Evolutionary conservation across 2,888 invertebrate species (phyloP), one percentile per base, ranked within the genome.

Genomic region (Gymnoscelis rufifasciata): DNA sequence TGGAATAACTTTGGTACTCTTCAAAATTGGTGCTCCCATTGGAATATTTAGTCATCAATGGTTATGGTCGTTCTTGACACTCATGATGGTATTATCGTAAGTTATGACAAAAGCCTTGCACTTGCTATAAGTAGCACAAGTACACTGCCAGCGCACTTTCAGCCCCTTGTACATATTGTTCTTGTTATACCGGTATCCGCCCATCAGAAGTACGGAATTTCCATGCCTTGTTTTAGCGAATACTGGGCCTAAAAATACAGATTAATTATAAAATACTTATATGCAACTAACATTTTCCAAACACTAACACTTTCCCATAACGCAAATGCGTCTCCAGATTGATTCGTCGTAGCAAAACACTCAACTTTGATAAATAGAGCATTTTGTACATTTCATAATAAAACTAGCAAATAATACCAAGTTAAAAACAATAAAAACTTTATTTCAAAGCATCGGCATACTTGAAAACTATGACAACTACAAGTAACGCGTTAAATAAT

Each of bases 21-120:
- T n/a, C n/a, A n/a, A n/a, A n/a, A n/a, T n/a, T n/a, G n/a, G n/a
- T n/a, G n/a, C n/a, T n/a, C n/a, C n/a, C n/a, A n/a, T n/a, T n/a
- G n/a, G n/a, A n/a, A n/a, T n/a, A n/a, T n/a, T n/a, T n/a, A 19
- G 19, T 26, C 26, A 19, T 43, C 42, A 45, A 45, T 62, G 63
- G 33, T 50, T 59, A 43, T 63, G 64, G 7, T 7, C 4, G 26
- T 37, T n/a, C n/a, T 49, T 57, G 2, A 19, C 3, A 10, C 36
- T 54, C 2, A 78, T 46, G 7, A 77, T 62, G 5, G 47, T 45
- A 28, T 65, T 49, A 7, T 66, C 43, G 1, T 60, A 31, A 0
- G 77, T 76, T 15, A 57, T 56, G 23, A 75, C 37, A 10, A 47
- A 58, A 3, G 75, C 75, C 11, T 57, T 54, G 43, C 77, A 77